Conservation (phyloP, 2,113 vertebrate species). For the Coryphaenoides rupestris region DNA sequence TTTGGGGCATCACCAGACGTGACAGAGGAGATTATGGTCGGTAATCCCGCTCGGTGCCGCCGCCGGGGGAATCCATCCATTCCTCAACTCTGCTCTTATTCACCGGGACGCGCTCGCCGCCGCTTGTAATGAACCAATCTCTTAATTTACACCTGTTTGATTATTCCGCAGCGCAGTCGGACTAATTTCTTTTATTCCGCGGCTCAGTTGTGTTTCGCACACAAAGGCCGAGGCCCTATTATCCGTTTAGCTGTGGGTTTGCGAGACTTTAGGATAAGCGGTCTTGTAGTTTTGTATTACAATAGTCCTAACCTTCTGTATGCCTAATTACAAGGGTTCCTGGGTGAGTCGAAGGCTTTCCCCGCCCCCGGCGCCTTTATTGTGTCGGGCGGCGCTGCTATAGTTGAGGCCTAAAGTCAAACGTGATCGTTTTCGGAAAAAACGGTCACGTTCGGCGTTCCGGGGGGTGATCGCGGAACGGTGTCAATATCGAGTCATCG, state of each 20-base stretch:
- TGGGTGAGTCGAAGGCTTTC: slow-evolving; percentile 34
- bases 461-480: no score
- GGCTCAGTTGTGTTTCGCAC: slow-evolving; percentile 63
- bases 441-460: no score
- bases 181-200: slow-evolving; percentile 67
- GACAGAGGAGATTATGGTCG: slow-evolving; percentile 82
- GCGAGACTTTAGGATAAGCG: slow-evolving; percentile 61
- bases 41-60: slow-evolving; percentile 77
- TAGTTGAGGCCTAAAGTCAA: neutral
- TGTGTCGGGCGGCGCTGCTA: neutral
- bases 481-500: no score
- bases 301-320: slow-evolving; percentile 51
- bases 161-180: slow-evolving; percentile 64
- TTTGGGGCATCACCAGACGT: slow-evolving; percentile 80
- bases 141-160: slow-evolving; percentile 65
- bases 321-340: slow-evolving; percentile 60
- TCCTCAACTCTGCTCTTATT: slow-evolving; percentile 84
- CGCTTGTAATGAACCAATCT: slow-evolving; percentile 65
- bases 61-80: slow-evolving; percentile 64
- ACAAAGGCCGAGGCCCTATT: slow-evolving; percentile 62
- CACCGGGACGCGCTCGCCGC: slow-evolving; percentile 57
- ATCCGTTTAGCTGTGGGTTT: slow-evolving; percentile 70
- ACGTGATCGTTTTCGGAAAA: no score
- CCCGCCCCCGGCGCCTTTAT: slow-evolving; percentile 16
- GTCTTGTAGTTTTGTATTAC: slow-evolving; percentile 68